phyloP scores from a whole-genome alignment of 1,140 invertebrate genomes.

The Zaprionus nigranus region DNA sequence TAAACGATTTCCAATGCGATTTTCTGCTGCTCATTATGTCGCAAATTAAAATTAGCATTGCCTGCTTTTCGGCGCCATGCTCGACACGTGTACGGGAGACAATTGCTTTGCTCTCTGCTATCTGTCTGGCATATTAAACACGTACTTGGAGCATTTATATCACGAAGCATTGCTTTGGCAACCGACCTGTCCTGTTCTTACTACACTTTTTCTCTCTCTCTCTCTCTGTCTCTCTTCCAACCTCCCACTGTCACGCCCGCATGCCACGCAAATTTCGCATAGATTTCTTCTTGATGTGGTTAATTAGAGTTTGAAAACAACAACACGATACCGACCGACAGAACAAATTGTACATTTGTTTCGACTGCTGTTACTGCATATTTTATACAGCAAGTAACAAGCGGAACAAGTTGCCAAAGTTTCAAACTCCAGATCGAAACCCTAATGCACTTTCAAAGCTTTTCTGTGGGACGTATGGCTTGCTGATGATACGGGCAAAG shows the following conservation, averaged over 20 bases:
- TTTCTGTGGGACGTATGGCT: neutral
- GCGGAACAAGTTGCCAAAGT: slow-evolving; percentile 35
- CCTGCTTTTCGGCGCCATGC: slow-evolving; percentile 25
- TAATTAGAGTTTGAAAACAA: slow-evolving; percentile 78
- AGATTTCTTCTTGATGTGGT: slow-evolving; percentile 80
- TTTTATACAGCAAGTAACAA: slow-evolving; percentile 63
- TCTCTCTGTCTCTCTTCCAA: neutral
- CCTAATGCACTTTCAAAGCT: slow-evolving; percentile 37
- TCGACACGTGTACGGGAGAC: slow-evolving; percentile 49
- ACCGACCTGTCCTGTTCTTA: neutral
- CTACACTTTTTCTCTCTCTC: neutral
- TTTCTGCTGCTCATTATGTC: slow-evolving; percentile 32
- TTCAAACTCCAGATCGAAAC: slow-evolving; percentile 11
- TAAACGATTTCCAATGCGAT: slow-evolving; percentile 50
- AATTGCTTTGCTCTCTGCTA: slow-evolving; percentile 32
- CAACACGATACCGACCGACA: slow-evolving; percentile 53
- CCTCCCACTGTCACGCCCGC: neutral
- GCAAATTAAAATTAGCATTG: slow-evolving; percentile 49
- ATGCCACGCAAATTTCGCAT: slow-evolving; percentile 69
- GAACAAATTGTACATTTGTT: slow-evolving; percentile 71
- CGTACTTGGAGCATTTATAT: slow-evolving; percentile 74
- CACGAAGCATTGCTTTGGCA: slow-evolving; percentile 40
- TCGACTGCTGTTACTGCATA: slow-evolving; percentile 69
- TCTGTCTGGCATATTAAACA: slow-evolving; percentile 68
- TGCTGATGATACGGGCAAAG: neutral